These are phyloP conservation scores for Indri indri DNA, from an alignment of 2,113 vertebrate species.

Conservation along the genomic window DNA sequence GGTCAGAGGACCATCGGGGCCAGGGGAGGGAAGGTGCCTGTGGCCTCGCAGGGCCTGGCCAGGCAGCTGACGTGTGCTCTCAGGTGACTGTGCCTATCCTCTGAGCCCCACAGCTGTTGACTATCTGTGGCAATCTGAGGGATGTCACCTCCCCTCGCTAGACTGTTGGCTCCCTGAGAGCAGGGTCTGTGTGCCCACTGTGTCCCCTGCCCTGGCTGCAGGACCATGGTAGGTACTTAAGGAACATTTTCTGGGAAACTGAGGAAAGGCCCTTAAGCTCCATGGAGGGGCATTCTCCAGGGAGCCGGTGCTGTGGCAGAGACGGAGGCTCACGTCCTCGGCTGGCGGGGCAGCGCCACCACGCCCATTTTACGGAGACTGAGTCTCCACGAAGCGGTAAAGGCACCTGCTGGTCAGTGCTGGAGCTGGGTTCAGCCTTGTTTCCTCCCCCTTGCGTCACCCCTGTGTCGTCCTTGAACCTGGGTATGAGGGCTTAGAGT, in stretches of 20 bases:
- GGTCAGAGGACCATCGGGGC: rapidly evolving
- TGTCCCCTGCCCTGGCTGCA: neutral
- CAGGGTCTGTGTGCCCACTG: neutral
- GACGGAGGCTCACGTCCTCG: neutral
- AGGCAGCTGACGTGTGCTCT: neutral
- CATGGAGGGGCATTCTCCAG: neutral
- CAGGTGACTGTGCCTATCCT: too few relatives aligned
- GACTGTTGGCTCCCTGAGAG: neutral
- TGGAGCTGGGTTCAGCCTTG: neutral
- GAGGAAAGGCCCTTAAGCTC: neutral
- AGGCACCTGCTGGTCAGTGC: neutral
- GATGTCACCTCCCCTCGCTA: neutral
- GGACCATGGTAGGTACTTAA: rapidly evolving
- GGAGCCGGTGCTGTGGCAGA: neutral
- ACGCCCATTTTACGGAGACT: neutral
- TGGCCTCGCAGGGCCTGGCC: neutral
- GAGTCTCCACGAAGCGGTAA: neutral
- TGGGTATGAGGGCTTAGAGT: neutral
- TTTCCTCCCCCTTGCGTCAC: too few relatives aligned
- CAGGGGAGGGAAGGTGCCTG: too few relatives aligned
- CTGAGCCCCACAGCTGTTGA: neutral
- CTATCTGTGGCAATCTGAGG: neutral
- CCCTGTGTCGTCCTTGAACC: too few relatives aligned
- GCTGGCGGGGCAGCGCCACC: neutral
- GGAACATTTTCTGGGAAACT: neutral